Conservation (phyloP, 2,888 invertebrate genomes). For the Brachyptera risi region DNA sequence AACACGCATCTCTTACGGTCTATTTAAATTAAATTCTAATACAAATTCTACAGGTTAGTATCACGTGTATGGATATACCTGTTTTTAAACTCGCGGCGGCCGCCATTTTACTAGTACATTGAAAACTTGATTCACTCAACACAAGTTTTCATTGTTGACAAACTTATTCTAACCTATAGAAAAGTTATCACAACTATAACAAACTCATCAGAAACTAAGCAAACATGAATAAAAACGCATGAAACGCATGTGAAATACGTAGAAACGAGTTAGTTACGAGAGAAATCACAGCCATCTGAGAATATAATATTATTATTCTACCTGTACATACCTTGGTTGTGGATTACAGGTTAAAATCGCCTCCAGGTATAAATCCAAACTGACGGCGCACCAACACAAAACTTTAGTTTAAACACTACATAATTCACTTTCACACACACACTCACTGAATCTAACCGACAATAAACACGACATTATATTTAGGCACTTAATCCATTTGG, state of each 20-base stretch:
- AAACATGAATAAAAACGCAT: too few species aligned
- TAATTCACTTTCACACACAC: not conserved
- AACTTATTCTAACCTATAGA: not conserved
- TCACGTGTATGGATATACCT: slow-evolving; percentile 15
- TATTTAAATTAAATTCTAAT: not conserved
- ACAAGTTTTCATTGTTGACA: not conserved
- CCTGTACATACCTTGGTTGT: slow-evolving; percentile 20
- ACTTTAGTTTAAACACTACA: not conserved
- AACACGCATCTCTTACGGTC: not conserved
- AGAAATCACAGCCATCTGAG: too few species aligned
- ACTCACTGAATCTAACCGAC: not conserved
- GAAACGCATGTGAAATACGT: too few species aligned
- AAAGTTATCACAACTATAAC: too few species aligned
- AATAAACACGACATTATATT: too few species aligned
- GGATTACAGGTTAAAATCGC: slow-evolving; percentile 11
- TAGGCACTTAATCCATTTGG: too few species aligned
- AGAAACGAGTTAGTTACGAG: too few species aligned
- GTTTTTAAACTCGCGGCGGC: slow-evolving; percentile 5
- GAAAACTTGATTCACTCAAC: not conserved
- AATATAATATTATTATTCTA: too few species aligned
- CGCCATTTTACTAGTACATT: slow-evolving; percentile 4
- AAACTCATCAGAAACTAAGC: too few species aligned
- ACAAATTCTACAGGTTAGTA: slow-evolving; percentile 19
- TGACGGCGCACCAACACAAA: not conserved
- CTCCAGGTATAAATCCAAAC: slow-evolving; percentile 15